Percentiles rank a stretch among this genome's conserved stretches.
These are phyloP conservation scores for Cetoscarus ocellatus DNA, from an alignment of 2,797 vertebrate genomes.

Conservation along the genomic window DNA sequence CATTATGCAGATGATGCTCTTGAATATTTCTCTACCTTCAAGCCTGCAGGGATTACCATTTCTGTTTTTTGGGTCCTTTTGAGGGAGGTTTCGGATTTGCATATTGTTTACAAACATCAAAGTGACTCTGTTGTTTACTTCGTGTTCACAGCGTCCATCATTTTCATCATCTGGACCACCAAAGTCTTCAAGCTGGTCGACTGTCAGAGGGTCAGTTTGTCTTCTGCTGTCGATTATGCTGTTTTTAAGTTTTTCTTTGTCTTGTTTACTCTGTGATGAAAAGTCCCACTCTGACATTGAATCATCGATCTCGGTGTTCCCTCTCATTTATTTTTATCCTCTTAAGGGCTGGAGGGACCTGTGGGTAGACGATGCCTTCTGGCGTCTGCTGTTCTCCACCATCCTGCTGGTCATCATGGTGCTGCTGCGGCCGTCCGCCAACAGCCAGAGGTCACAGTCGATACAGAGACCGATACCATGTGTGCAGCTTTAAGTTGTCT, in stretches of 20 bases:
- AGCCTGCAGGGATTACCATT: background rate
- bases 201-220: conserved; percentile 92
- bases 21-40: background rate
- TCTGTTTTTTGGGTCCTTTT: background rate
- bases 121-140: conserved; percentile 35
- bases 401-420: conserved; percentile 98
- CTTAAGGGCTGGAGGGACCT: conserved; percentile 93
- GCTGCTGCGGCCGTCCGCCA: conserved; percentile 94
- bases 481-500: background rate
- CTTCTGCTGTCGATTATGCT: background rate
- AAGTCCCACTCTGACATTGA: background rate
- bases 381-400: conserved; percentile 96
- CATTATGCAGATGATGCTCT: background rate
- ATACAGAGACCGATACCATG: background rate
- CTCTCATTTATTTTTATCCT: conserved; percentile 1
- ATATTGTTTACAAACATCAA: conserved; percentile 21
- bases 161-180: conserved; percentile 97
- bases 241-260: conserved; percentile 7
- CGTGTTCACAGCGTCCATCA: conserved; percentile 89
- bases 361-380: conserved; percentile 98
- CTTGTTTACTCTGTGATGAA: conserved; percentile 21
- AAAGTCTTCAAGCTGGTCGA: conserved; percentile 96
- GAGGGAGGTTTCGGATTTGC: background rate
- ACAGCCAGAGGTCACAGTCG: conserved; percentile 91
- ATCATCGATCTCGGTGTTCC: background rate